Percentiles rank a stretch among this genome's conserved stretches.
These are phyloP conservation scores for Pseudorasbora parva DNA, from an alignment of 2,113 vertebrate species.

Conservation along the genomic window DNA sequence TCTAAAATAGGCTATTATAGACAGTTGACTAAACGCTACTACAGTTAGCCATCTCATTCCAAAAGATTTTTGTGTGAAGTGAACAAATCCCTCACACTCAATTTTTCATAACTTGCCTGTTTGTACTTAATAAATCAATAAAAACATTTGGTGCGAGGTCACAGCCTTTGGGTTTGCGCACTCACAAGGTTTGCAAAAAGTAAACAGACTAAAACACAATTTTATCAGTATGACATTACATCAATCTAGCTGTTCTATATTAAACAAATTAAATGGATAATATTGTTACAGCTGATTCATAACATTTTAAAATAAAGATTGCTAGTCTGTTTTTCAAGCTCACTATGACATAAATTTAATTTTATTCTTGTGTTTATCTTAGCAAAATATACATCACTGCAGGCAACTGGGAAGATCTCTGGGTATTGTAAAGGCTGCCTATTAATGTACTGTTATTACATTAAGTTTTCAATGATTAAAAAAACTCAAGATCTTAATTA, in stretches of 20 bases:
- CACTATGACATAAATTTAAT: not conserved
- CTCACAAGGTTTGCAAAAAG: too few species aligned
- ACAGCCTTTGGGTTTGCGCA: too few species aligned
- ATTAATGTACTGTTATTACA: not conserved
- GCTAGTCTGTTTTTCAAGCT: not conserved
- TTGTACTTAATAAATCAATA: too few species aligned
- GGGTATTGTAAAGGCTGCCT: not conserved
- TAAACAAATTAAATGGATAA: too few species aligned
- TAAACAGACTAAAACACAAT: too few species aligned
- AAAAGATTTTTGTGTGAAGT: too few species aligned
- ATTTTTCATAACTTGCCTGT: too few species aligned
- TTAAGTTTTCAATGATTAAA: not conserved
- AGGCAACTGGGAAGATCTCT: not conserved
- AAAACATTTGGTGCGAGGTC: too few species aligned
- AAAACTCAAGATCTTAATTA: not conserved
- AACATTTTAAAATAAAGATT: not conserved
- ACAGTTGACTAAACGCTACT: too few species aligned
- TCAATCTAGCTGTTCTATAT: not conserved
- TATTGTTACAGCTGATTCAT: not conserved
- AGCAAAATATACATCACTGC: constrained; percentile 3
- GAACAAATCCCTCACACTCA: too few species aligned
- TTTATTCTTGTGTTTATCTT: not conserved
- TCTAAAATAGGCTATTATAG: too few species aligned
- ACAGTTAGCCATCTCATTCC: too few species aligned
- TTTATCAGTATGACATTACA: not conserved